Evolutionary conservation across 2,888 invertebrate species (phyloP), one percentile per base, ranked within the genome.

Genomic region (Anthoptus insignis): DNA sequence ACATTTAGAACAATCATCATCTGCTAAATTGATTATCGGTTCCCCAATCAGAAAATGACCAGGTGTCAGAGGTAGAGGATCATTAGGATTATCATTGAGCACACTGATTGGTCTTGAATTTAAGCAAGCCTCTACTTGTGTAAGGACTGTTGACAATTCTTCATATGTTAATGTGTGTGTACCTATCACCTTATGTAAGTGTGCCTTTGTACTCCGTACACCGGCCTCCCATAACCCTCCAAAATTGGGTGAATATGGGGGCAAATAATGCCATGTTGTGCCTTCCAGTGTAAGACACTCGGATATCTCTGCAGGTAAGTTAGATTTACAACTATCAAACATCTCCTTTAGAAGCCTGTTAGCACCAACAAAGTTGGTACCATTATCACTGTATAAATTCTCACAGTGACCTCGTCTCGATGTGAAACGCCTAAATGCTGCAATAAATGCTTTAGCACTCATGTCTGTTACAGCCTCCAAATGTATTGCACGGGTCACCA

Each of bases 41-140:
- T 68, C 73, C 3, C 73, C 72, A 1, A 73, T 59, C 1, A 73
- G 54, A 58, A 72, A 73, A 52, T 73, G 71, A 13, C 68, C 73
- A 6, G 71, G 71, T 7, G 70, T 72, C 29, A 73, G 57, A 2
- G 69, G 66, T 8, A 42, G n/a, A 3, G 68, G 59, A 16, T 72
- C 66, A 3, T 64, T 58, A 9, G 47, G 60, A 24, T 70, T 45
- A 6, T 59, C 58, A 58, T 11, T 24, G 4, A 68, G 7, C 13
- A 49, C 27, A 0, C 61, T 47, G 4, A 66, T 53, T 13, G 70
- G 70, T 16, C 67, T 50, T 9, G 67, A 70, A 53, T 70, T 70
- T 4, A 70, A 50, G 34, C 67, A 68, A 11, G 70, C 67, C 52
- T 70, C 70, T 42, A 70, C 59, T 50, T 70, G 64, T 24, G 64